Evolutionary conservation across 2,888 invertebrate genomes (phyloP).

Genomic region (Conus canariensis): DNA sequence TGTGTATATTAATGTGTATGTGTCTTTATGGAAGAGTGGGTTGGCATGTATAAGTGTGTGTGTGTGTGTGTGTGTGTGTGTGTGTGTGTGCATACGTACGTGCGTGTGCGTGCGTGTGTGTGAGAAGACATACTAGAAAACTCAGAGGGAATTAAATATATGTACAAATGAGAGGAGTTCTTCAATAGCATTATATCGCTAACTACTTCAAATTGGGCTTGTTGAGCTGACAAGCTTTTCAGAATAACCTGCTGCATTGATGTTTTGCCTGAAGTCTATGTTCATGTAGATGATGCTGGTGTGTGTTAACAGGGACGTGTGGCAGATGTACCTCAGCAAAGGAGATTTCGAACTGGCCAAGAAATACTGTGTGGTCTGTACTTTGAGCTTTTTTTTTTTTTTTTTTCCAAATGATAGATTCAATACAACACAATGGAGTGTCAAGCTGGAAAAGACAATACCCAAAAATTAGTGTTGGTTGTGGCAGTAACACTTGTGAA

Average conservation of each 20-base stretch:
- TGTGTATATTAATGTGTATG: neutral
- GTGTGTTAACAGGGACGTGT: slow-evolving; percentile 73
- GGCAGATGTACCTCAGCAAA: slow-evolving; percentile 88
- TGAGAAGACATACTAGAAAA: neutral
- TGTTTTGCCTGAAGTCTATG: neutral
- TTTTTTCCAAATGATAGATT: neutral
- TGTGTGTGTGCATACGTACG: neutral
- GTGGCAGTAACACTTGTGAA: too few species aligned
- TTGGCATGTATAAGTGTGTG: neutral
- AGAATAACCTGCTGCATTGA: too few species aligned
- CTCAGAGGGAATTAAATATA: too few species aligned
- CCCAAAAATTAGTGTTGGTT: too few species aligned
- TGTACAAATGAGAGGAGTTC: too few species aligned
- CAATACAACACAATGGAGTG: too few species aligned
- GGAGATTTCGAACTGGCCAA: slow-evolving; percentile 92
- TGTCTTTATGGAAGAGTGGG: neutral
- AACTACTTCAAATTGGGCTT: too few species aligned
- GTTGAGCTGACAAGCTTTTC: too few species aligned
- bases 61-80: neutral
- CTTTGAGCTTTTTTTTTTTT: neutral
- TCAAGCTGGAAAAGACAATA: too few species aligned
- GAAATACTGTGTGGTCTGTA: slow-evolving; percentile 84
- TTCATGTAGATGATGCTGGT: neutral
- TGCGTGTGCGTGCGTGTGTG: neutral
- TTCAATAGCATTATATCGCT: too few species aligned